phyloP scores from a whole-genome alignment of 2,113 vertebrate genomes.

The Lamprologus ornatipinnis region DNA sequence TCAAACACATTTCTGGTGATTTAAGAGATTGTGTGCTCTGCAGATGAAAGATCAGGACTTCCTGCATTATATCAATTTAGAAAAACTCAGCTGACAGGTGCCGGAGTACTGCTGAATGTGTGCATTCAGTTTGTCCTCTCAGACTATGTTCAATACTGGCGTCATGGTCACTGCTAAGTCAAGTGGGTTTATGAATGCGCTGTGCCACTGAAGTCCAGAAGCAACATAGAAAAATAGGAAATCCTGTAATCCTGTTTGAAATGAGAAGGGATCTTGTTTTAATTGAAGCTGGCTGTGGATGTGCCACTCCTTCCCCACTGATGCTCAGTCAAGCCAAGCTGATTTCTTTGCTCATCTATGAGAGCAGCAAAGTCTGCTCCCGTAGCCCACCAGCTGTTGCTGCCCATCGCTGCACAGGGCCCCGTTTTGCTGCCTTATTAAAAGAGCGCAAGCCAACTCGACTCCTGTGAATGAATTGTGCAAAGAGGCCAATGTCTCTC shows the following conservation, averaged over 20 bases:
- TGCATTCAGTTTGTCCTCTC: background rate
- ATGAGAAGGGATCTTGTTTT: slow-evolving; percentile 39
- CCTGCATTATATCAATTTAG: slow-evolving; percentile 4
- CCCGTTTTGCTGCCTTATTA: slow-evolving; percentile 50
- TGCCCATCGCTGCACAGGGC: slow-evolving; percentile 32
- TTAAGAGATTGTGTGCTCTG: background rate
- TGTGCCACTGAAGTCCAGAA: slow-evolving; percentile 21
- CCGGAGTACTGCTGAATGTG: background rate
- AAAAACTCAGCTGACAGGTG: background rate
- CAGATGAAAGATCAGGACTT: slow-evolving; percentile 17
- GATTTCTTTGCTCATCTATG: slow-evolving; percentile 9
- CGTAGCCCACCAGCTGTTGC: background rate
- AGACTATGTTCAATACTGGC: background rate
- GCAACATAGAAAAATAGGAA: slow-evolving; percentile 14
- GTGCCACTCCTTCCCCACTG: slow-evolving; percentile 4
- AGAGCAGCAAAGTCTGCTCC: background rate
- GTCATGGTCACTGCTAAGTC: background rate
- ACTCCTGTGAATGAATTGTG: slow-evolving; percentile 54
- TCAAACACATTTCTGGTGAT: background rate
- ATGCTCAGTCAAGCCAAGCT: slow-evolving; percentile 12
- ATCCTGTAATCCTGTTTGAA: slow-evolving; percentile 55
- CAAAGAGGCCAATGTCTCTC: slow-evolving; percentile 42
- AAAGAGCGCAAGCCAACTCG: slow-evolving; percentile 22
- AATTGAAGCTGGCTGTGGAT: slow-evolving; percentile 35
- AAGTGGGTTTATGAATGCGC: background rate